Evolutionary conservation across 2,888 invertebrate species (phyloP).

Genomic region (Bursaphelenchus okinawaensis): DNA sequence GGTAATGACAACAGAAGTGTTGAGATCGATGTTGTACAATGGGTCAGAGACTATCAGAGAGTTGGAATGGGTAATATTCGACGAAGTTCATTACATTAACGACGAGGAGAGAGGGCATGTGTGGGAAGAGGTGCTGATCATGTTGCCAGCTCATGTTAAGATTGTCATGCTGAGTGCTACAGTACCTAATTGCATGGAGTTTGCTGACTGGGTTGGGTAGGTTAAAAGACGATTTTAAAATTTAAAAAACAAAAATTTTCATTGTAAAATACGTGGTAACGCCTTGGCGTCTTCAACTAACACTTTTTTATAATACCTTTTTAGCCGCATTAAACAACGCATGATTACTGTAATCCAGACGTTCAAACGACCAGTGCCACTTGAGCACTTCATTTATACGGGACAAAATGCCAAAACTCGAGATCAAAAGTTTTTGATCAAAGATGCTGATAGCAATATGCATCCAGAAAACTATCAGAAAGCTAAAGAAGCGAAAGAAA

Average conservation of each 20-base stretch:
- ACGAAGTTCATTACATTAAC: slow-evolving; percentile 98
- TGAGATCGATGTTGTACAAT: slow-evolving; percentile 87
- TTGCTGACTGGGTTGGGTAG: slow-evolving; percentile 70
- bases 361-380: slow-evolving; percentile 82
- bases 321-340: slow-evolving; percentile 65
- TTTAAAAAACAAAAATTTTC: background rate
- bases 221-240: slow-evolving; percentile 21
- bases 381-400: slow-evolving; percentile 76
- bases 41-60: slow-evolving; percentile 90
- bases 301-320: slow-evolving; percentile 14
- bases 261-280: background rate
- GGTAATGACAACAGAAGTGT: slow-evolving; percentile 98
- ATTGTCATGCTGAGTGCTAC: slow-evolving; percentile 96
- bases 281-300: background rate
- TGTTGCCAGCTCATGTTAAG: slow-evolving; percentile 85
- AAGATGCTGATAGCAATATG: slow-evolving; percentile 27
- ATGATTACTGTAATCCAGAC: slow-evolving; percentile 88
- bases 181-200: slow-evolving; percentile 90
- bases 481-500: slow-evolving; percentile 26
- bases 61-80: slow-evolving; percentile 95
- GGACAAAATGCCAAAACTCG: slow-evolving; percentile 59
- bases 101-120: slow-evolving; percentile 87
- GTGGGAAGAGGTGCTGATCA: slow-evolving; percentile 96
- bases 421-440: slow-evolving; percentile 29
- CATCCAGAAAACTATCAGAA: slow-evolving; percentile 26